Evolutionary conservation across 2,888 invertebrate genomes (phyloP), one percentile per base, ranked within the genome.

Genomic region (Ectemnius lituratus): DNA sequence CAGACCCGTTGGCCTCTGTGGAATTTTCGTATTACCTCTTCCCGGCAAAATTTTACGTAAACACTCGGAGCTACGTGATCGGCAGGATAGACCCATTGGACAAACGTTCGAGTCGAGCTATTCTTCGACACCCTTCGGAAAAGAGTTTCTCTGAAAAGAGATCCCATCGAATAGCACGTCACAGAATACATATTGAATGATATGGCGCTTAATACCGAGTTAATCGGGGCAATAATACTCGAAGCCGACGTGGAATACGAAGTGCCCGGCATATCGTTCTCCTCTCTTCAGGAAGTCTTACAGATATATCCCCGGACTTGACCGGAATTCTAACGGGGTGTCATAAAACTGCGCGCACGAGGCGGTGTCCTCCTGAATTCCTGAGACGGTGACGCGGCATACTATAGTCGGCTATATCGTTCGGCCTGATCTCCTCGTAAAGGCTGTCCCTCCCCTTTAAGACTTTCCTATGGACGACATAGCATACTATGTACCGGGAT

Each of bases 381-480:
- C 61, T 46, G 49, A 52, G 67, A 59, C 64, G 58, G 47, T 20
- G 63, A 59, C 67, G 28, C 62, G 46, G 13, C 69, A 16, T 45
- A 23, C 23, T 23, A 63, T 37, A 27, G 58, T 23, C 13, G 20
- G 63, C 47, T 79, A 11, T 37, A 78, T 75, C 75, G 66, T 66
- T 66, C 13, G 59, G 47, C 37, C 57, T 16, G 70, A 65, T 79
- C 67, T 28, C 72, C 47, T 66, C 72, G 68, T 79, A 75, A 82
- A 80, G 28, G n/a, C 37, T 37, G 37, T 23, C 37, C 49, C 59
- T 62, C 49, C 56, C 71, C 6, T 59, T 58, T 60, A 63, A 68
- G 76, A 76, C 70, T 79, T 67, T 69, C 52, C 57, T 58, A 23
- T 46, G 57, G 68, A 58, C 56, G 62, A 8, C 27, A 20, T 52